Conservation (phyloP, 2,113 vertebrate genomes). For the Solenodon paradoxus region DNA sequence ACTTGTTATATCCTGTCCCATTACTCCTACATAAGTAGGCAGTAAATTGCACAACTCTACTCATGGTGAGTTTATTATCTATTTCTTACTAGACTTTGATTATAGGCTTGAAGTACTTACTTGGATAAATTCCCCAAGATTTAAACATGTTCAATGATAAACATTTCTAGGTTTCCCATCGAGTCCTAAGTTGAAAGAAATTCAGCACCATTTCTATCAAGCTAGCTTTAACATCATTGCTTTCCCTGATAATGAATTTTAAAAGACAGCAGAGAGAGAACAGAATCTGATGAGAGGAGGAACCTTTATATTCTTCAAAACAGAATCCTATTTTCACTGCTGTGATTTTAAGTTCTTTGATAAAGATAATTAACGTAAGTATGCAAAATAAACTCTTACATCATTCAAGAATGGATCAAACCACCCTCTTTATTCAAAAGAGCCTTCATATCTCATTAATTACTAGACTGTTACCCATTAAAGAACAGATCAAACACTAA, state of each 20-base stretch:
- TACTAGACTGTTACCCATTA: not conserved
- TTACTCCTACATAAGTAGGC: not conserved
- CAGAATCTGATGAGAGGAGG: not conserved
- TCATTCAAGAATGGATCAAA: constrained; percentile 46
- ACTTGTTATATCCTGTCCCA: not conserved
- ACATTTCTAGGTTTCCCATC: not conserved
- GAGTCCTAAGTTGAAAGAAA: constrained; percentile 15
- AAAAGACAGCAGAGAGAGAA: not conserved
- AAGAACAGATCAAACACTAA: constrained; percentile 43
- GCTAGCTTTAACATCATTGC: constrained; percentile 20
- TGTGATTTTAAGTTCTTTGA: constrained; percentile 11
- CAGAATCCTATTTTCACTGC: not conserved
- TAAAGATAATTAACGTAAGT: constrained; percentile 43
- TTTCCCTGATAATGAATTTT: constrained; percentile 28
- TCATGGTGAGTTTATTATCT: not conserved
- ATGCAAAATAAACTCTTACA: constrained; percentile 31
- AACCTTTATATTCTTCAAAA: constrained; percentile 2
- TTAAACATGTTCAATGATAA: not conserved
- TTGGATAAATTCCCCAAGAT: constrained; percentile 1
- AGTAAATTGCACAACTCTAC: not conserved
- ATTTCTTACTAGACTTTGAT: not conserved
- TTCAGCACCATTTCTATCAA: not conserved
- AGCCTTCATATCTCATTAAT: constrained; percentile 2
- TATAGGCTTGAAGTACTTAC: not conserved
- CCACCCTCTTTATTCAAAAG: constrained; percentile 11